Percentiles rank a stretch among this genome's conserved stretches.
Evolutionary conservation across 37 sponge, comb jelly and placozoan species (phyloP).

Genomic region (Aplysina aerophoba): DNA sequence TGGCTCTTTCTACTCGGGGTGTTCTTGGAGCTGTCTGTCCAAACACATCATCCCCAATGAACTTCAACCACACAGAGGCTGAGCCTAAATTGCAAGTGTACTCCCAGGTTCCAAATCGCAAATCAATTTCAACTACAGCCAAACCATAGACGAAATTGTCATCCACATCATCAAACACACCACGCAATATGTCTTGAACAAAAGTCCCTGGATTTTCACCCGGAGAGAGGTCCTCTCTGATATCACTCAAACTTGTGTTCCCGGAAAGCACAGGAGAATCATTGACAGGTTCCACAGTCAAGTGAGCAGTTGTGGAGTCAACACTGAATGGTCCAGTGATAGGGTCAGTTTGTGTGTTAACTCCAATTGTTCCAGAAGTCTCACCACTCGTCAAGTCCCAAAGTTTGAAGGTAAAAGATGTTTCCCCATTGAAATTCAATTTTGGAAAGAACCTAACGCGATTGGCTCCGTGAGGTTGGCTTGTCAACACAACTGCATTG

Average conservation of each 20-base stretch:
- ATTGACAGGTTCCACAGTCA: slow-evolving; percentile 82
- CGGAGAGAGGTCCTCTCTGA: slow-evolving; percentile 58
- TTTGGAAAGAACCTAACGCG: slow-evolving; percentile 78
- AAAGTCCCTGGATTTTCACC: slow-evolving; percentile 45
- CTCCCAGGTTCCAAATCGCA: slow-evolving; percentile 77
- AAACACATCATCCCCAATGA: slow-evolving; percentile 66
- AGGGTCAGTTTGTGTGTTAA: slow-evolving; percentile 63
- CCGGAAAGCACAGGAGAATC: slow-evolving; percentile 67
- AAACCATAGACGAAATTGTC: slow-evolving; percentile 40
- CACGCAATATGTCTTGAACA: slow-evolving; percentile 41
- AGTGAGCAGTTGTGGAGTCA: slow-evolving; percentile 53
- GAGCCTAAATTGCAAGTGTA: slow-evolving; percentile 74
- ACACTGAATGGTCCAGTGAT: slow-evolving; percentile 78
- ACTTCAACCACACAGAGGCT: slow-evolving; percentile 42
- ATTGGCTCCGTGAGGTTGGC: slow-evolving; percentile 41
- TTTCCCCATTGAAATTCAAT: slow-evolving; percentile 69
- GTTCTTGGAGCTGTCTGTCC: slow-evolving; percentile 68
- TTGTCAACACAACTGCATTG: slow-evolving; percentile 68
- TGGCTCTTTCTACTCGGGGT: slow-evolving; percentile 68
- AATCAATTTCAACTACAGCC: slow-evolving; percentile 70
- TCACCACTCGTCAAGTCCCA: slow-evolving; percentile 82
- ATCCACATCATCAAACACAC: slow-evolving; percentile 64
- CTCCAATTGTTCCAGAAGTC: slow-evolving; percentile 56
- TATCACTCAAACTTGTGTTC: slow-evolving; percentile 27
- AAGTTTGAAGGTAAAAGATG: slow-evolving; percentile 67